Evolutionary conservation across 2,797 vertebrate species (phyloP), one percentile per base, ranked within the genome.

Genomic region (Champsocephalus esox): DNA sequence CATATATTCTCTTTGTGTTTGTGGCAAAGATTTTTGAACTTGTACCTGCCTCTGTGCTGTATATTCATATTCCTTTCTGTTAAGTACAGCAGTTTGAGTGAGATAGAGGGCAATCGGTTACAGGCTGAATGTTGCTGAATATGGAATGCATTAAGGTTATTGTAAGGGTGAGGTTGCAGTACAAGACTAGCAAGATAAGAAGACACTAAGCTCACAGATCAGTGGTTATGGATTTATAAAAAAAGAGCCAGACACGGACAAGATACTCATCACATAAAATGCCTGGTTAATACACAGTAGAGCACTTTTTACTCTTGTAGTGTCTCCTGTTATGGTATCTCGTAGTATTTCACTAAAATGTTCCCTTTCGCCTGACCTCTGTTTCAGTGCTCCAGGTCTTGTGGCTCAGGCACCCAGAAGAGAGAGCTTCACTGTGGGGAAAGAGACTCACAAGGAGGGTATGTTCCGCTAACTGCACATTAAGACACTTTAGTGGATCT

Each of bases 391-490:
- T 99, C 98, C 2, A 79, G 85, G 56, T 96, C 96, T 67, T 99
- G 98, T 55, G 98, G 97, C 12, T 80, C 88, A 0, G 97, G 97
- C 2, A 60, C 96, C 55, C 95, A 94, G 88, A 96, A 89, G 79
- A 92, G 98, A 79, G 96, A 97, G n/a, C 88, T 98, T 77, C 95
- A 85, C 38, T 99, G 98, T 2, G 94, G 95, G 0, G 98, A 99
- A 92, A 97, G 95, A 83, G 94, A 93, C 73, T 54, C 88, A 8
- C 92, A 88, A 0, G 97, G 96, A 60, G 96, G 96, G 85, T 87
- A 96, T 64, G 92, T 70, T 24, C 49, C 58, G 70, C 62, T 50
- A 61, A 12, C 66, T 45, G 32, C 74, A 72, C 77, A 62, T 65
- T 19, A 24, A 64, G 49, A 66, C 66, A 73, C 71, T 73, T 61